phyloP scores from a whole-genome alignment of 1,140 invertebrate species.

The Drosophila oshimai region DNA sequence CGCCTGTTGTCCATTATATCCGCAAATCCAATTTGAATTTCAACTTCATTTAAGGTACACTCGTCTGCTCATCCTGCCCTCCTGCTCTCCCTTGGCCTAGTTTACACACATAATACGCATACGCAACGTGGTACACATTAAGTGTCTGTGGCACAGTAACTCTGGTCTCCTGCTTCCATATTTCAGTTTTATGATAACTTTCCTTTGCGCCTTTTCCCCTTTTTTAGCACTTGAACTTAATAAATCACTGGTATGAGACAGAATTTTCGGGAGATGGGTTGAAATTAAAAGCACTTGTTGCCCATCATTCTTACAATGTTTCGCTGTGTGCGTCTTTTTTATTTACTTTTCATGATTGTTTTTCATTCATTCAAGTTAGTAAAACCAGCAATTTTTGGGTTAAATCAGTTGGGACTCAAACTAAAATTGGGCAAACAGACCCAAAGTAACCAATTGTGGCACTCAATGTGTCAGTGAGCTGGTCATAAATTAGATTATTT shows the following conservation, averaged over 20 bases:
- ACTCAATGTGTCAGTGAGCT: not conserved
- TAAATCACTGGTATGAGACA: conserved; percentile 46
- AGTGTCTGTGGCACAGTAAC: conserved; percentile 3
- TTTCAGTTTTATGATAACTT: conserved; percentile 41
- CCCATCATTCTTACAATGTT: conserved; percentile 19
- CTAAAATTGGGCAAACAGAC: not conserved
- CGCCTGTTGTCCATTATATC: conserved; percentile 14
- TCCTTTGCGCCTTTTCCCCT: not conserved
- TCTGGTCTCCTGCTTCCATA: conserved; percentile 20
- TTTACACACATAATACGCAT: conserved; percentile 54
- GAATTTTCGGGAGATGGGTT: conserved; percentile 5
- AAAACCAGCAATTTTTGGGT: conserved; percentile 26
- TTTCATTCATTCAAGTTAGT: conserved; percentile 29
- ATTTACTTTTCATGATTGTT: conserved; percentile 46
- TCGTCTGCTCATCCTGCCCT: not conserved
- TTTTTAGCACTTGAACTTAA: conserved; percentile 40
- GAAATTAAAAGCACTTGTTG: conserved; percentile 44
- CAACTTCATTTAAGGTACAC: conserved; percentile 29
- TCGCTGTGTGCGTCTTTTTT: not conserved
- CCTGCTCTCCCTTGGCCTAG: conserved; percentile 26
- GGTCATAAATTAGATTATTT: conserved; percentile 52
- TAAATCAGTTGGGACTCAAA: not conserved
- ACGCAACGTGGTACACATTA: conserved; percentile 34
- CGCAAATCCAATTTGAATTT: conserved; percentile 61
- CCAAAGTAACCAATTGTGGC: conserved; percentile 11